Evolutionary conservation across 2,888 invertebrate species (phyloP).

Genomic region (Cylindroiulus punctatus): DNA sequence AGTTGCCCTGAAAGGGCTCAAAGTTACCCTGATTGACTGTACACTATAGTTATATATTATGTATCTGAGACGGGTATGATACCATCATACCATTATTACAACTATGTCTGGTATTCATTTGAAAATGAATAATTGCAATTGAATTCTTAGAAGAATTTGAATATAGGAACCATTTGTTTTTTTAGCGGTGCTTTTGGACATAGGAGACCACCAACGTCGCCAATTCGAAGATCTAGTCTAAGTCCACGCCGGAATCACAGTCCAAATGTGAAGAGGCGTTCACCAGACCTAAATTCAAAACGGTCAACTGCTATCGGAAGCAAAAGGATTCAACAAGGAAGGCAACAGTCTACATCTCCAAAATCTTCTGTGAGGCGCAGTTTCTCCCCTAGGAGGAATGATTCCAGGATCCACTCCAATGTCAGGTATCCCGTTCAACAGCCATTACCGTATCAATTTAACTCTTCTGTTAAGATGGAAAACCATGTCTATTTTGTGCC

Average conservation of each 20-base stretch:
- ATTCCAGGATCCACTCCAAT: slow-evolving; percentile 47
- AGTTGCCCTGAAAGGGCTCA: too few relatives aligned
- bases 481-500: slow-evolving; percentile 1
- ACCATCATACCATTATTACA: too few relatives aligned
- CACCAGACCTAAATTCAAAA: slow-evolving; percentile 33
- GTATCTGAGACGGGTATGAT: too few relatives aligned
- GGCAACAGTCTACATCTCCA: slow-evolving; percentile 39
- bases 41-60: too few relatives aligned
- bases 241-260: slow-evolving; percentile 5
- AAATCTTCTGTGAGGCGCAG: slow-evolving; percentile 46
- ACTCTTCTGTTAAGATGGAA: slow-evolving; percentile 45
- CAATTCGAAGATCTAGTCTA: slow-evolving; percentile 29
- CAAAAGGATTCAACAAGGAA: not conserved
- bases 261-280: not conserved
- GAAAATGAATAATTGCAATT: too few relatives aligned
- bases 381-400: slow-evolving; percentile 39
- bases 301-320: slow-evolving; percentile 7
- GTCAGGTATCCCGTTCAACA: slow-evolving; percentile 48
- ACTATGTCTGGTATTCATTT: too few relatives aligned
- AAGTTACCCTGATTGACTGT: too few relatives aligned
- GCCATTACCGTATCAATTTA: slow-evolving; percentile 36
- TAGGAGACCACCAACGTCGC: not conserved
- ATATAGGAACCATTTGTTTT: too few relatives aligned
- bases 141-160: too few relatives aligned
- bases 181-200: not conserved